Percentiles rank a stretch among this genome's conserved stretches.
Conservation (phyloP, 2,888 invertebrate genomes). For the Lasioglossum leucozonium region DNA sequence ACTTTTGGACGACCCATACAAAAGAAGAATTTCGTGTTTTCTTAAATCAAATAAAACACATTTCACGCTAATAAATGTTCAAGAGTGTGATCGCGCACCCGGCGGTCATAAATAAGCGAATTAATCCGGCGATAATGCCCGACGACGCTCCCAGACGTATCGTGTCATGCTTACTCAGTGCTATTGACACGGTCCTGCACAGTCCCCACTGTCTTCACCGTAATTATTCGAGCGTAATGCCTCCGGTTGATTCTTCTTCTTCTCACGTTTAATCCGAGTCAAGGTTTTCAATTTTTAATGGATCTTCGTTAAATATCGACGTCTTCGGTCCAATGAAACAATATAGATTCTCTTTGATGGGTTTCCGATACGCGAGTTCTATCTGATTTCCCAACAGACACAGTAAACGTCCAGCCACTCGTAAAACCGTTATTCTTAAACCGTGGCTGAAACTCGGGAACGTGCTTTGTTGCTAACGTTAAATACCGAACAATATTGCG, state of each 20-base stretch:
- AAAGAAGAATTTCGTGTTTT: background rate
- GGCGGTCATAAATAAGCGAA: background rate
- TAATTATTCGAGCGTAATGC: slow-evolving; percentile 11
- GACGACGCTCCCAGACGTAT: background rate
- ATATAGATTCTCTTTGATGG: slow-evolving; percentile 38
- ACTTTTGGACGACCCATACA: too few species aligned
- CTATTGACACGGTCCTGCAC: background rate
- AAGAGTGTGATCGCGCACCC: too few species aligned
- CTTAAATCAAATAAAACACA: background rate
- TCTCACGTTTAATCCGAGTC: slow-evolving; percentile 2
- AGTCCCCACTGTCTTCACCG: background rate
- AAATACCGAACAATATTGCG: background rate
- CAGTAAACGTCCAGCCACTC: slow-evolving; percentile 25
- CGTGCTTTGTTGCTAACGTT: background rate
- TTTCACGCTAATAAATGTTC: background rate
- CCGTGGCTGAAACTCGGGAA: slow-evolving; percentile 13
- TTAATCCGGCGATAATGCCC: background rate
- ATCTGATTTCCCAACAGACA: slow-evolving; percentile 51
- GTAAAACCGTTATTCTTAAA: slow-evolving; percentile 37
- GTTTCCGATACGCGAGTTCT: slow-evolving; percentile 8
- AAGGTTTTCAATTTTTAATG: slow-evolving; percentile 21
- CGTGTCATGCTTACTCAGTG: background rate
- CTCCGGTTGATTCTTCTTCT: slow-evolving; percentile 3
- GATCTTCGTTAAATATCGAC: slow-evolving; percentile 40
- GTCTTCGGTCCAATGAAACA: slow-evolving; percentile 12